Conservation (phyloP, 2,797 vertebrate species). For the Eulemur coronatus region DNA sequence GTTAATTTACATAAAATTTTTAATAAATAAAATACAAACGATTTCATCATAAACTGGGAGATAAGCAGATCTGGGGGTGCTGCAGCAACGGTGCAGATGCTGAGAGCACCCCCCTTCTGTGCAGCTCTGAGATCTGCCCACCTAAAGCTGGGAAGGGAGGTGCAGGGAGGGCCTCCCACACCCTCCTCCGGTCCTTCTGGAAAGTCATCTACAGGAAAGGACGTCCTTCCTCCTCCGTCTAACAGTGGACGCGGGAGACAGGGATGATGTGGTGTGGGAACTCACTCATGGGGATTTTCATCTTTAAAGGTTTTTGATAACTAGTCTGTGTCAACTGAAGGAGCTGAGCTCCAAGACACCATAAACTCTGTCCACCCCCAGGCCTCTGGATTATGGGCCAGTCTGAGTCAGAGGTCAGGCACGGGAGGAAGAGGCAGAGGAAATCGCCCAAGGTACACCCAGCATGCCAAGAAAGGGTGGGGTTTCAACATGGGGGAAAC, state of each 20-base stretch:
- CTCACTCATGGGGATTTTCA: background rate
- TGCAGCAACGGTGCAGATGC: accelerated
- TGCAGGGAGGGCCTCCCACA: accelerated
- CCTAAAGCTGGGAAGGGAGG: background rate
- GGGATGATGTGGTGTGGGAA: background rate
- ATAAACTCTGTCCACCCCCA: accelerated
- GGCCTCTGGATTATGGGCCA: background rate
- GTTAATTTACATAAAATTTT: background rate
- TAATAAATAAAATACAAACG: background rate
- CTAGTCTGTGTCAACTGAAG: background rate
- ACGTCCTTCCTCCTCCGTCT: background rate
- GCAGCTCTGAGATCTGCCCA: background rate
- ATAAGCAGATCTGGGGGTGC: accelerated
- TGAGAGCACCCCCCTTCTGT: background rate
- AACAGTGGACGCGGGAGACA: accelerated
- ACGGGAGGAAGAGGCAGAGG: background rate
- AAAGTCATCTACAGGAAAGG: background rate
- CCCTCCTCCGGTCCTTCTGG: background rate
- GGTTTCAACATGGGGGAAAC: background rate
- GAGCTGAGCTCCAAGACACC: background rate
- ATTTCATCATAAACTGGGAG: background rate
- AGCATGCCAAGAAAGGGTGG: accelerated
- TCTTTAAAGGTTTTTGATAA: background rate
- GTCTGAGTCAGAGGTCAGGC: background rate
- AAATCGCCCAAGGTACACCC: background rate